Evolutionary conservation across 2,113 vertebrate genomes (phyloP).

Genomic region (Triplophysa tibetana): DNA sequence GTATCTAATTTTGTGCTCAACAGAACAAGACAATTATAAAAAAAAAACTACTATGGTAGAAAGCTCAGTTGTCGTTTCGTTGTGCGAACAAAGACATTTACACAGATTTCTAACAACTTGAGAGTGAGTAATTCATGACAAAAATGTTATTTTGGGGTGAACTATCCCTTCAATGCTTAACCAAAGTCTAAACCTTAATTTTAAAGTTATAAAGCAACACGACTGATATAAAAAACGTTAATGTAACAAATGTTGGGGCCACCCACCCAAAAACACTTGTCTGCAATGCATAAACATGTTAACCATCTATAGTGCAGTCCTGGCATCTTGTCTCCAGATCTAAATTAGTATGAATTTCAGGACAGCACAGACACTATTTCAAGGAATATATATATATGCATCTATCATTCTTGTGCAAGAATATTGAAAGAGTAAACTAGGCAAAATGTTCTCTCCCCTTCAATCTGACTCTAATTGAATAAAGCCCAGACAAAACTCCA

Average conservation of each 20-base stretch:
- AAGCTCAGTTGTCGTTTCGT: too few relatives aligned
- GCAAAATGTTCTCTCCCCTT: constrained; percentile 41
- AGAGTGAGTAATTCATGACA: too few relatives aligned
- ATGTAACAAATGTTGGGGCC: too few relatives aligned
- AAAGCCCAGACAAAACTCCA: constrained; percentile 41
- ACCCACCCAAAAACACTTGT: background rate
- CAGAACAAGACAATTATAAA: too few relatives aligned
- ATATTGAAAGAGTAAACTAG: constrained; percentile 5
- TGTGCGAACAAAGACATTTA: too few relatives aligned
- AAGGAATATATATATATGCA: background rate
- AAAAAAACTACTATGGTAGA: too few relatives aligned
- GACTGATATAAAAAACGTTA: background rate
- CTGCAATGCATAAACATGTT: constrained; percentile 9
- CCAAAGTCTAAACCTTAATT: too few relatives aligned
- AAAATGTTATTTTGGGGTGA: too few relatives aligned
- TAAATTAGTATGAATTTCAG: constrained; percentile 14
- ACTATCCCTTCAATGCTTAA: too few relatives aligned
- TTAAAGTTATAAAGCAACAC: background rate
- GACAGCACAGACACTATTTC: constrained; percentile 31
- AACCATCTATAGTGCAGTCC: background rate
- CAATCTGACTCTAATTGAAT: constrained; percentile 44
- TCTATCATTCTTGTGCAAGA: background rate
- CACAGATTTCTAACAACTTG: too few relatives aligned
- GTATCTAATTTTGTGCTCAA: too few relatives aligned
- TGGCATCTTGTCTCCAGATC: background rate